Evolutionary conservation across 2,888 invertebrate genomes (phyloP).

Genomic region (Protonemura montana): DNA sequence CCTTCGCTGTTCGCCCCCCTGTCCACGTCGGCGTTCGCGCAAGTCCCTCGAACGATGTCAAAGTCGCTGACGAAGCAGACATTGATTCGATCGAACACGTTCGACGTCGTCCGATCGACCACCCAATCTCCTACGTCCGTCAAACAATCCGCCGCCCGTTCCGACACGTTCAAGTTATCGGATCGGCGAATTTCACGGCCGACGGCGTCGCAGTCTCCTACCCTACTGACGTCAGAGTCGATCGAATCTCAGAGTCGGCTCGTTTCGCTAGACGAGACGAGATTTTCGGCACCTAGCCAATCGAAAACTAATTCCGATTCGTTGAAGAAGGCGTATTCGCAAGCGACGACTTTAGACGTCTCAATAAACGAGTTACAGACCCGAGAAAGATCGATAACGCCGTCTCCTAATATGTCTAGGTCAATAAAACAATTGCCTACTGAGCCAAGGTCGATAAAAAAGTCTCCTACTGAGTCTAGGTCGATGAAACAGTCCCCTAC

Average conservation of each 20-base stretch:
- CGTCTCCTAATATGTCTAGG: background rate
- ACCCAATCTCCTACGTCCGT: background rate
- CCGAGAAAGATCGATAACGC: no score
- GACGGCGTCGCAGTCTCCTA: background rate
- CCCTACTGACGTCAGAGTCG: background rate
- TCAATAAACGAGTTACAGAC: background rate
- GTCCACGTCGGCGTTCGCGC: background rate
- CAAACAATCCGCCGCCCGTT: background rate
- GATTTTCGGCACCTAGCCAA: background rate
- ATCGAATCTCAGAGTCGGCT: background rate
- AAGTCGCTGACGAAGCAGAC: background rate
- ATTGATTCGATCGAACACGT: background rate
- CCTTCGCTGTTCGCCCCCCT: background rate
- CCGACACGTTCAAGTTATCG: background rate
- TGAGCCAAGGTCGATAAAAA: background rate
- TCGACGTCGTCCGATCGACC: background rate
- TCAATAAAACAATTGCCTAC: background rate
- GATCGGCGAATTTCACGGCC: background rate
- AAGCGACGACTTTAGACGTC: background rate
- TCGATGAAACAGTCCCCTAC: background rate
- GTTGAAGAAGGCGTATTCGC: background rate
- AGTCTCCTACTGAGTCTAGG: background rate
- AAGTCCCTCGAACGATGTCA: background rate
- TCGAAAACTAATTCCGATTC: background rate
- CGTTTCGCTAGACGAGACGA: background rate